Evolutionary conservation across 2,113 vertebrate species (phyloP).

Genomic region (Sapayoa aenigma): DNA sequence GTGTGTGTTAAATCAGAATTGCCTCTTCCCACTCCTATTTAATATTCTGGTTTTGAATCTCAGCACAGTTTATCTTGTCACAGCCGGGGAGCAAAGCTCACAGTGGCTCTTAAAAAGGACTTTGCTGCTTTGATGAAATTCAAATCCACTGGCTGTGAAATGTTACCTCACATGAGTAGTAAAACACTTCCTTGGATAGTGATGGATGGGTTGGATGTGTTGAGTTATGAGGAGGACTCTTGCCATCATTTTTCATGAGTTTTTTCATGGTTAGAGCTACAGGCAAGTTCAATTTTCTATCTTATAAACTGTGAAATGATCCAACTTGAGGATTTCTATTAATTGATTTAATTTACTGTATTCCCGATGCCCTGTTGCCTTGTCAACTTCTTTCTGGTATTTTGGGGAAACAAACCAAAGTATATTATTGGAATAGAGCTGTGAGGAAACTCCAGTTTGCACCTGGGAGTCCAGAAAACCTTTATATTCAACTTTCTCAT

Average conservation of each 20-base stretch:
- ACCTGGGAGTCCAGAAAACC: not conserved
- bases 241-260: not conserved
- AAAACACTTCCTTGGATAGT: not conserved
- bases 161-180: not conserved
- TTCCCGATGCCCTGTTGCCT: not conserved
- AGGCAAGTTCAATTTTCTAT: not conserved
- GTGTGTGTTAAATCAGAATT: not conserved
- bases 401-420: not conserved
- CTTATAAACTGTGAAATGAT: not conserved
- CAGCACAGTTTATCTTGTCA: not conserved
- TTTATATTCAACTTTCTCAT: not conserved
- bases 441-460: not conserved
- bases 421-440: rapidly evolving
- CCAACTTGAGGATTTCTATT: not conserved
- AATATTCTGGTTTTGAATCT: not conserved
- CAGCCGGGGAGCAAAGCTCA: not conserved
- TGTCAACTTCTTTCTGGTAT: not conserved
- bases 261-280: not conserved
- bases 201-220: not conserved
- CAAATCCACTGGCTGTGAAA: not conserved
- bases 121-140: not conserved
- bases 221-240: not conserved
- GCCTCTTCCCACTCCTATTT: not conserved
- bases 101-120: not conserved
- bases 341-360: not conserved